These are phyloP conservation scores for Harpalus rufipes DNA, from an alignment of 2,888 invertebrate species.

Conservation along the genomic window DNA sequence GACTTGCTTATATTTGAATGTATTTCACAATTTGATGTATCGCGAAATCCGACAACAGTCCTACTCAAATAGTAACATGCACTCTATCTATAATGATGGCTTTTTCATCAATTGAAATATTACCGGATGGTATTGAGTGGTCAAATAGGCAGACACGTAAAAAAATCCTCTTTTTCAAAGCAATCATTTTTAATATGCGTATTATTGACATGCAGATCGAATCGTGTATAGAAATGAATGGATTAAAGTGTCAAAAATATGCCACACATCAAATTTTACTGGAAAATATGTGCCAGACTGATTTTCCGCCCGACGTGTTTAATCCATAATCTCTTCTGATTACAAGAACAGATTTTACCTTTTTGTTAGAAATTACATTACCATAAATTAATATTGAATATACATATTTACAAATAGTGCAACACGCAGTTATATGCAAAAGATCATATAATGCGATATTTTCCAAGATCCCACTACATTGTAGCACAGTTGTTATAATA, in stretches of 20 bases:
- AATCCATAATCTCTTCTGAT: constrained; percentile 20
- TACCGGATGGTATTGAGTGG: constrained; percentile 1
- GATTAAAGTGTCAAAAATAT: constrained; percentile 35
- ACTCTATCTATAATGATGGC: neutral
- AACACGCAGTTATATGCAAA: too few relatives aligned
- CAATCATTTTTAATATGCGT: constrained; percentile 31
- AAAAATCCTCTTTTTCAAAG: constrained; percentile 18
- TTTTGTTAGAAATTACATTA: neutral
- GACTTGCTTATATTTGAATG: too few relatives aligned
- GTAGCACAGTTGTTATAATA: too few relatives aligned
- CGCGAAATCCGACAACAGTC: too few relatives aligned
- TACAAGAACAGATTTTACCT: neutral
- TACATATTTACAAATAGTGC: neutral
- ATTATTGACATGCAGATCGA: constrained; percentile 31
- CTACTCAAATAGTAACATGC: neutral
- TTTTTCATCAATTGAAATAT: neutral
- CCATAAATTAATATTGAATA: neutral
- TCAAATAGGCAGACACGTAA: neutral
- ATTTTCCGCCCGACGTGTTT: neutral
- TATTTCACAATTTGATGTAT: too few relatives aligned
- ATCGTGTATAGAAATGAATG: constrained; percentile 32
- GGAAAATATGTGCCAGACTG: constrained; percentile 2
- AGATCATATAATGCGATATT: too few relatives aligned
- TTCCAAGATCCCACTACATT: too few relatives aligned
- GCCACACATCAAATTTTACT: constrained; percentile 34